Evolutionary conservation across 1,140 invertebrate genomes (phyloP), one percentile per base, ranked within the genome.

Genomic region (Bradysia coprophila): DNA sequence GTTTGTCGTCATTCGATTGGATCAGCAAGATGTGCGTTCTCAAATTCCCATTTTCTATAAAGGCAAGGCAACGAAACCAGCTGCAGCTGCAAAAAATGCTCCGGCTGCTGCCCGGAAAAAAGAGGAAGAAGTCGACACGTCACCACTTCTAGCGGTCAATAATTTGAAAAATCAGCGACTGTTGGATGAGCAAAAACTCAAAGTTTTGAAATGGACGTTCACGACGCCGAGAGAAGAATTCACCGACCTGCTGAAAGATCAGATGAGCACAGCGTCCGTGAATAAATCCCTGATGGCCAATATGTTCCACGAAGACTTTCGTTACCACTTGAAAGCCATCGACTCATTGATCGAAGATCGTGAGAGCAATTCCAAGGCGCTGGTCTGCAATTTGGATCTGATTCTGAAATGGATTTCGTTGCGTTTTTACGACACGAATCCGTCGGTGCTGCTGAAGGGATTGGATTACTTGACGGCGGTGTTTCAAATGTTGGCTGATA

Each of bases 361-460:
- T 21, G 67, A 76, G 5, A 73, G 70, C 18, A 81, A 86, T 48
- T 72, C 73, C 13, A 73, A 77, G 52, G 83, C 87, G 4, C 69
- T 93, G 18, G 74, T 91, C 21, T 78, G 77, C 11, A 98, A 97
- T 66, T 66, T 96, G 41, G 95, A 98, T 68, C 65, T 98, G 32
- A 81, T 98, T 44, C 66, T 98, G 10, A 95, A 94, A 61, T 98
- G 95, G 95, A 58, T 96, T 45, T 95, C 92, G 0, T 59, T 98
- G 13, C 68, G 93, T 47, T 98, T 98, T 62, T 97, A 95, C 53
- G 94, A 98, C 65, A 98, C 94, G 9, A 98, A 98, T 68, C 93
- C 94, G 16, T 92, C 90, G 20, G 93, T 98, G 21, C 68, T 98
- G 22, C 68, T 96, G 40, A 93, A 92, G 71, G 88, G 85, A 36